Evolutionary conservation across 1,140 invertebrate species (phyloP).

Genomic region (Polypedilum vanderplanki): DNA sequence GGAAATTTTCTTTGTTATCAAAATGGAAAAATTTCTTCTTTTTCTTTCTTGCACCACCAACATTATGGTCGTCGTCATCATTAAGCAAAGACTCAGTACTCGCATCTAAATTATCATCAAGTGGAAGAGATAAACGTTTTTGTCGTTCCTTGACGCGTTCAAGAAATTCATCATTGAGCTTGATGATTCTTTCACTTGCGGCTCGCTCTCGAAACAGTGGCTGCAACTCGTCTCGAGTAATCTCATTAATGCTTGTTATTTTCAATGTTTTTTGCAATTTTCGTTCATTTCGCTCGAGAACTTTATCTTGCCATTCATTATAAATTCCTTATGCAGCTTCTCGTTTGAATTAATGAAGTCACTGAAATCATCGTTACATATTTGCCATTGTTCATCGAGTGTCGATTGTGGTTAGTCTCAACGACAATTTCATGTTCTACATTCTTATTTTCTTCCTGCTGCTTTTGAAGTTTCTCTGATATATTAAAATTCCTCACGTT

Average conservation of each 20-base stretch:
- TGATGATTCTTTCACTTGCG: conserved; percentile 48
- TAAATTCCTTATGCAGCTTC: conserved; percentile 69
- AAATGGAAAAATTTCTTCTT: conserved; percentile 34
- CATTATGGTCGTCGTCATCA: conserved; percentile 50
- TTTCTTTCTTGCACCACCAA: conserved; percentile 45
- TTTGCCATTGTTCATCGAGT: conserved; percentile 20
- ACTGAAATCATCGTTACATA: conserved; percentile 21
- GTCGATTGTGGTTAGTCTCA: conserved; percentile 31
- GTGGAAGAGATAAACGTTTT: conserved; percentile 39
- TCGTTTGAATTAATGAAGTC: conserved; percentile 32
- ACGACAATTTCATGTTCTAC: conserved; percentile 33
- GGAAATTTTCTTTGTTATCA: conserved; percentile 55
- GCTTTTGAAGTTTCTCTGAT: conserved; percentile 34
- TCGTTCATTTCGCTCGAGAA: conserved; percentile 67
- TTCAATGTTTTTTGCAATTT: conserved; percentile 71
- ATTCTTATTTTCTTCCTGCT: conserved; percentile 35
- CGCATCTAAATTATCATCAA: conserved; percentile 44
- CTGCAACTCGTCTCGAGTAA: conserved; percentile 34
- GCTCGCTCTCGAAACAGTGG: conserved; percentile 35
- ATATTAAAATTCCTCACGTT: conserved; percentile 33
- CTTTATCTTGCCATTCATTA: conserved; percentile 70
- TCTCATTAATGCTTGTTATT: conserved; percentile 47
- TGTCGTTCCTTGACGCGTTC: conserved; percentile 53
- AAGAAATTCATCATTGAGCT: conserved; percentile 61
- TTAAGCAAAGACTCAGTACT: conserved; percentile 42